Evolutionary conservation across 1,140 invertebrate genomes (phyloP), one percentile per base, ranked within the genome.

Genomic region (Sipha flava): DNA sequence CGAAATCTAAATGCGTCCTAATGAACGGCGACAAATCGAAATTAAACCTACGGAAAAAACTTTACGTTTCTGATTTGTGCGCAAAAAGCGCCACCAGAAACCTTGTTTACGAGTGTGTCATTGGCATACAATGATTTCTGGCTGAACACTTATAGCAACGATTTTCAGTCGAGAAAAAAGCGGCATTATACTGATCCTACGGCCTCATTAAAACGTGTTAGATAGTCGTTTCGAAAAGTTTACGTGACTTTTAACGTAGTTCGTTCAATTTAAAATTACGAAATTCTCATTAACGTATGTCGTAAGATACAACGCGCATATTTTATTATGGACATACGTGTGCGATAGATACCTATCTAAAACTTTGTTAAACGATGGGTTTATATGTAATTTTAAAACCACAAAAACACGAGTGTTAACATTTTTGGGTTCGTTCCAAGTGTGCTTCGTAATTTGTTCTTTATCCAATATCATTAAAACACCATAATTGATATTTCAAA

Each of bases 391-490:
- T 29, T 31, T 18, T 31, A 29, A 16, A 6, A 2, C 3, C 14
- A 47, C 26, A 45, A 70, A 14, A 45, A 29, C 40, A 70, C 23
- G 26, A 26, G 40, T 70, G 64, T 68, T 26, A 26, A 68, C n/a
- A 29, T 45, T 47, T 70, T 70, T 70, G 66, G 9, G 0, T 9
- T 47, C 0, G 26, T 70, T 70, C 66, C 66, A 70, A 47, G 47
- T 23, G 62, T 43, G 21, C 34, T 43, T 37, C 3, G 12, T 43
- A 66, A 66, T 66, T 66, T 70, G 66, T 70, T 70, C 40, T 70
- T 70, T 70, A 70, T 70, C 21, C 66, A 70, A 70, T 70, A 70
- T 70, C 66, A 70, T 70, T 70, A 70, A 47, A 70, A 29, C 66
- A 31, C 43, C 23, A 45, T 70, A 70, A 70, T 70, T 70, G 66